phyloP scores from a whole-genome alignment of 1,140 invertebrate species.

The Meteorus sp. region DNA sequence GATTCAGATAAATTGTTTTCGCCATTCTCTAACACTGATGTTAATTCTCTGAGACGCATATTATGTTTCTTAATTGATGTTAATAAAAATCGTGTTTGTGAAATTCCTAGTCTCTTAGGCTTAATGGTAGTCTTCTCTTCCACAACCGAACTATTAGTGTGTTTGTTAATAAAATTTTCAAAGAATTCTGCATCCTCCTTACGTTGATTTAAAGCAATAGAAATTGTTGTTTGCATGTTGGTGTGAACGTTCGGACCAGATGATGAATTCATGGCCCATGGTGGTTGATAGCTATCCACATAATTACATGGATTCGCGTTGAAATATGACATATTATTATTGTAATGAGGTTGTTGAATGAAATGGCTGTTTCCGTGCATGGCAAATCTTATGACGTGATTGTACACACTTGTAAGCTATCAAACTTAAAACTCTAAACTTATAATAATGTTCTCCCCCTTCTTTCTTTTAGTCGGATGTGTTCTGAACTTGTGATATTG shows the following conservation, averaged over 20 bases:
- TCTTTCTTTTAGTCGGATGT: too few species aligned
- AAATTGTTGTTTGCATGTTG: neutral
- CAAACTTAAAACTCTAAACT: conserved; percentile 14
- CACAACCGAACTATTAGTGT: neutral
- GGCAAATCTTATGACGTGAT: neutral
- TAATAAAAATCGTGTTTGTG: conserved; percentile 46
- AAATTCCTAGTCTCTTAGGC: conserved; percentile 39
- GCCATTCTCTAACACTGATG: conserved; percentile 44
- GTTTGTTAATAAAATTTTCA: conserved; percentile 36
- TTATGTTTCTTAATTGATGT: conserved; percentile 40
- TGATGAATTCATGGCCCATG: neutral
- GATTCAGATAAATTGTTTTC: conserved; percentile 54
- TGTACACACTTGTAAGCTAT: neutral
- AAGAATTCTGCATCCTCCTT: conserved; percentile 39
- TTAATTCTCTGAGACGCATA: conserved; percentile 49
- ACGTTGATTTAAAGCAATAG: conserved; percentile 27
- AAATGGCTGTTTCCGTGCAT: conserved; percentile 20
- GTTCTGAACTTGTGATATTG: too few species aligned
- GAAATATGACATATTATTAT: neutral
- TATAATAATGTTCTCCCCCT: too few species aligned
- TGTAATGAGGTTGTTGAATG: neutral
- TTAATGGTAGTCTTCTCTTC: conserved; percentile 22
- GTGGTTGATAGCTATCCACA: neutral
- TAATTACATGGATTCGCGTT: neutral
- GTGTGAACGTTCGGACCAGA: neutral